Evolutionary conservation across 2,797 vertebrate genomes (phyloP).

Genomic region (Sitta carolinensis): DNA sequence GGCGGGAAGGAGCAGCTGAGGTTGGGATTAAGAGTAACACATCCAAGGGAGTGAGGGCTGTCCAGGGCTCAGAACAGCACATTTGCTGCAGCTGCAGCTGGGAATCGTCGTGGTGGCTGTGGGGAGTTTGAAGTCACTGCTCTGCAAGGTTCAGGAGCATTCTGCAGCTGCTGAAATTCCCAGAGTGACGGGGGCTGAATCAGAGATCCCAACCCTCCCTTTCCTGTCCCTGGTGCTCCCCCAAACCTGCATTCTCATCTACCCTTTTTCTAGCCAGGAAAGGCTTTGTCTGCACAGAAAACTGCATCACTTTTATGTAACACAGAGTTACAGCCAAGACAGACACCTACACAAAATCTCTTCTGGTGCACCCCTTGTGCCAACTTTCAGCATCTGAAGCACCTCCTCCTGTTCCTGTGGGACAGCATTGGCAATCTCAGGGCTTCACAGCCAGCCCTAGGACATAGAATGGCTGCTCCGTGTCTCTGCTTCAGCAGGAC

Average conservation of each 20-base stretch:
- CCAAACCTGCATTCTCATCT: not conserved
- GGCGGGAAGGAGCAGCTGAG: not conserved
- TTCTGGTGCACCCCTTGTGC: not conserved
- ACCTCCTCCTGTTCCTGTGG: not conserved
- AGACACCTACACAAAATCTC: conserved; percentile 14
- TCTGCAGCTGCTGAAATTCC: not conserved
- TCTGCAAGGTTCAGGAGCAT: not conserved
- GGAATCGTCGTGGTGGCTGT: not conserved
- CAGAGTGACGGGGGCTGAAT: not conserved
- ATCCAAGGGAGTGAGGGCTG: not conserved
- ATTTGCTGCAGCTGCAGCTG: not conserved
- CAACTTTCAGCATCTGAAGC: not conserved
- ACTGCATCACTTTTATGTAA: not conserved
- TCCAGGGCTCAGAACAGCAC: not conserved
- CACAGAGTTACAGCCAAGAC: not conserved
- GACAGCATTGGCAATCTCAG: not conserved
- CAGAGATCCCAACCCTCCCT: not conserved
- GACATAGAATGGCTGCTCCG: not conserved
- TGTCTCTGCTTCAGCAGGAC: not conserved
- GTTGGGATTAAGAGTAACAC: not conserved
- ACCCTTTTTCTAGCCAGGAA: not conserved
- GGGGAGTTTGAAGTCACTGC: not conserved
- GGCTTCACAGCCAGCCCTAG: not conserved
- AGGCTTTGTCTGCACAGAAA: not conserved
- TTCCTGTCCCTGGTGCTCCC: not conserved